These are phyloP conservation scores for Smithornis capensis DNA, from an alignment of 2,113 vertebrate species.

Conservation along the genomic window DNA sequence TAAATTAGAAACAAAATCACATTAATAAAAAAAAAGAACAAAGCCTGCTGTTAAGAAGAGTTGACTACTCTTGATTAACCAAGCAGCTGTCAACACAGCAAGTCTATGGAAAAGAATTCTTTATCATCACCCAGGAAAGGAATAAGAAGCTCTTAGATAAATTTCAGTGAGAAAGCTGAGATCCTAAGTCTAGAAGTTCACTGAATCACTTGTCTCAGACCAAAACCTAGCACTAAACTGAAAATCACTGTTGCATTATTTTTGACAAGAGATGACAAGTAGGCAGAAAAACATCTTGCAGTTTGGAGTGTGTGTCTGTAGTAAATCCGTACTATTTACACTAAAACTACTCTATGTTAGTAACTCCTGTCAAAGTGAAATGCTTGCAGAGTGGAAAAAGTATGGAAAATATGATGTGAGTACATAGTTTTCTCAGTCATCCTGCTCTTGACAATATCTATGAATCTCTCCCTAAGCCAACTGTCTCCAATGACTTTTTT, in stretches of 20 bases:
- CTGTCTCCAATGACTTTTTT: background rate
- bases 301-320: background rate
- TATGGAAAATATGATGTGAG: constrained; percentile 47
- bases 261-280: background rate
- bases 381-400: constrained; percentile 5
- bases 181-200: background rate
- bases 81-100: background rate
- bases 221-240: background rate
- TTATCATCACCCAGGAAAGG: background rate
- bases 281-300: background rate
- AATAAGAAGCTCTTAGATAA: background rate
- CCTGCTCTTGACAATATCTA: background rate
- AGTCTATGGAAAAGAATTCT: background rate
- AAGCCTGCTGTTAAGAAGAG: background rate
- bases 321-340: background rate
- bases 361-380: background rate
- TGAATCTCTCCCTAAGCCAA: constrained; percentile 6
- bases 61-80: background rate
- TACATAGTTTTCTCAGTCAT: background rate
- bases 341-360: background rate
- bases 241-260: background rate
- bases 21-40: background rate
- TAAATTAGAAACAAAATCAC: background rate
- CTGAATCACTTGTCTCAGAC: background rate
- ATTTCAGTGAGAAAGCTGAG: background rate